phyloP scores from a whole-genome alignment of 2,113 vertebrate species.

The Amazona vittata region DNA sequence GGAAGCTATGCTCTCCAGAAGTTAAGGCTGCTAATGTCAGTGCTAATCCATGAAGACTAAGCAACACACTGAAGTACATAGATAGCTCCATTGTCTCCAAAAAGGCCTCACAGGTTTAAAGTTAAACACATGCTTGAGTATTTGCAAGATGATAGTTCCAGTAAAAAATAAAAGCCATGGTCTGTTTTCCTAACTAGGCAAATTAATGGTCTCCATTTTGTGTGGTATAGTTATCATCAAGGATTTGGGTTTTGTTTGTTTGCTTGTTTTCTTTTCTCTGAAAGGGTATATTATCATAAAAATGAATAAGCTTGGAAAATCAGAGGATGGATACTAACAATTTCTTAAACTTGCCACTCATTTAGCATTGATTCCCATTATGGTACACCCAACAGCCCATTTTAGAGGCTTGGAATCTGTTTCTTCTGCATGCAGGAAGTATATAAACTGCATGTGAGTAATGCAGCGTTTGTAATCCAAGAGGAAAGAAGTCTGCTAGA shows the following conservation, averaged over 20 bases:
- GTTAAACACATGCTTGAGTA: not conserved
- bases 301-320: not conserved
- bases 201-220: not conserved
- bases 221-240: not conserved
- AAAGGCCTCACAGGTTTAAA: constrained; percentile 17
- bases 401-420: not conserved
- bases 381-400: not conserved
- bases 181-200: not conserved
- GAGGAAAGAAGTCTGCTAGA: not conserved
- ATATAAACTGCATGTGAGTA: not conserved
- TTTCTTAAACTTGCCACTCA: not conserved
- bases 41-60: not conserved
- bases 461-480: not conserved
- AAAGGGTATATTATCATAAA: not conserved
- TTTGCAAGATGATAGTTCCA: not conserved
- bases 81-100: not conserved
- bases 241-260: fast-evolving
- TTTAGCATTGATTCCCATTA: not conserved
- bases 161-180: not conserved
- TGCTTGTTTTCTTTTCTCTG: not conserved
- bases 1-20: not conserved
- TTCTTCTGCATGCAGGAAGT: fast-evolving
- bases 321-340: not conserved
- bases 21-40: not conserved
- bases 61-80: not conserved